Base-by-base conservation (phyloP, 2,797 vertebrate species). In the Lepilemur septentrionalis region DNA sequence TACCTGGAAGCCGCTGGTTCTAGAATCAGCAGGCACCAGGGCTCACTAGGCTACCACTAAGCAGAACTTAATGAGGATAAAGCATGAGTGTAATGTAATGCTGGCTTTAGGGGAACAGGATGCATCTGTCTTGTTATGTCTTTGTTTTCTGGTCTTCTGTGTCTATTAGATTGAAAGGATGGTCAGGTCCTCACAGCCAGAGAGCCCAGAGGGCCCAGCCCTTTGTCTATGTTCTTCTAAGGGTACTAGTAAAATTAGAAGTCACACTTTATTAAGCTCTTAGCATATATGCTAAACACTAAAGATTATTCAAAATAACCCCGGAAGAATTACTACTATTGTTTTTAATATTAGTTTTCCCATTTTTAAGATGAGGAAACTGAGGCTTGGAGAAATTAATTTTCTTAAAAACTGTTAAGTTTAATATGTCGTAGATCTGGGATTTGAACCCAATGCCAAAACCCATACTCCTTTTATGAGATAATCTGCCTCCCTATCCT, bases 331-430 rank as follows among this genome's bases (percentile, higher is more conserved):
- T 61, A 43, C 61, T 73, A 38, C 15, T 35, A 35, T 67, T 80
- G 35, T 76, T 43, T n/a, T 25, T 86, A 84, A 17, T 30, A 65
- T 84, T 63, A 84, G 7, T 23, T 87, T 28, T 73, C 72, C 28
- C 17, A 41, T 84, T 75, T 90, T 76, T 67, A 41, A 93, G 94
- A 82, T 20, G 38, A 86, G 28, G 69, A 69, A 72, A 20, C 22
- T 30, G 50, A 87, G 25, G 32, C 52, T 91, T 32, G 63, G 46
- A 76, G 63, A 87, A 57, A 89, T 52, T 67, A 61, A 35, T 72
- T 59, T 72, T 65, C 79, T 89, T 23, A 70, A 88, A 95, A 87
- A 80, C n/a, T 52, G 55, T 46, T 87, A 73, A 55, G 46, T 43
- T 30, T 5, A 55, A 70, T 70, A 43, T 20, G 50, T 30, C 63